Percentiles rank a stretch among this genome's conserved stretches.
phyloP scores from a whole-genome alignment of 2,888 invertebrate species.

The Scelioninae gen. 1 region DNA sequence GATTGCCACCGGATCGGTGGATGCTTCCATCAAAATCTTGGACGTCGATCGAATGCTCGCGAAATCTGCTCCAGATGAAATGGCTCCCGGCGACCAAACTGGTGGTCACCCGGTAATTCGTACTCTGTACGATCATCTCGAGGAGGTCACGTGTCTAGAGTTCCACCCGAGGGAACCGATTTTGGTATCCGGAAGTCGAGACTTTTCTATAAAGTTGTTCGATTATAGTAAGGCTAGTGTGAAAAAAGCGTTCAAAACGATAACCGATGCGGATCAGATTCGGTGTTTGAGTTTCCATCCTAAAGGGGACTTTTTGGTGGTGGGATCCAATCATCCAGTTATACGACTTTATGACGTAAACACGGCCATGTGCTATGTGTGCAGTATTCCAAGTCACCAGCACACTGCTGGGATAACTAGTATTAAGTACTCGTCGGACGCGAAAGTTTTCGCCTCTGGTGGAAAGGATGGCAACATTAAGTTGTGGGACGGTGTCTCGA shows the following conservation, averaged over 20 bases:
- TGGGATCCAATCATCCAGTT: constrained; percentile 96
- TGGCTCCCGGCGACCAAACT: constrained; percentile 92
- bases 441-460: constrained; percentile 91
- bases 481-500: constrained; percentile 98
- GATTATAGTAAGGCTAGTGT: constrained; percentile 99
- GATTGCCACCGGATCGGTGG: constrained; percentile 98
- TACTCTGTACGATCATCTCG: constrained; percentile 98
- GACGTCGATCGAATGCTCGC: constrained; percentile 99
- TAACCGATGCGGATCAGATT: constrained; percentile 96
- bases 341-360: constrained; percentile 97
- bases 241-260: constrained; percentile 98
- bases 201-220: constrained; percentile 97
- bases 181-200: constrained; percentile 96
- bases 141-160: constrained; percentile 98
- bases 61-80: constrained; percentile 96
- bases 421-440: constrained; percentile 90
- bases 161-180: constrained; percentile 98
- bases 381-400: constrained; percentile 93
- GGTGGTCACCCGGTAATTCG: constrained; percentile 99
- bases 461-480: constrained; percentile 97
- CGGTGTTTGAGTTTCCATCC: constrained; percentile 97
- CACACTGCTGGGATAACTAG: constrained; percentile 91
- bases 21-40: constrained; percentile 99
- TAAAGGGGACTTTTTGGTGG: constrained; percentile 96
- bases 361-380: constrained; percentile 97